Percentiles rank a stretch among this genome's conserved stretches.
Evolutionary conservation across 37 sponge, comb jelly and placozoan species (phyloP).

Genomic region (Cladorhizidae sp.): DNA sequence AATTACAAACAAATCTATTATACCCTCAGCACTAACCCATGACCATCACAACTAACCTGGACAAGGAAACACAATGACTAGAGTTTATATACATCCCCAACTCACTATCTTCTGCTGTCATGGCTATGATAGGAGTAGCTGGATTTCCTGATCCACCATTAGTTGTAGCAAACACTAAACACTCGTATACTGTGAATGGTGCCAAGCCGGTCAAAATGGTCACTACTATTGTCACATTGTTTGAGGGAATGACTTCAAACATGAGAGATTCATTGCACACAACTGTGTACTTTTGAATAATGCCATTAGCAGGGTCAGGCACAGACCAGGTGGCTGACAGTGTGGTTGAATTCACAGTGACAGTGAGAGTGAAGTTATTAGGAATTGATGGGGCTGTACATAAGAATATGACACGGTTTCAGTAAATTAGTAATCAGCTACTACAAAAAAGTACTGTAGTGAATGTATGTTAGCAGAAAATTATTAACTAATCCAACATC

Average conservation of each 20-base stretch:
- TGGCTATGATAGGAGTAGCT: neutral
- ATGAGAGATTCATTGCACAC: slow-evolving; percentile 1
- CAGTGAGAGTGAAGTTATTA: neutral
- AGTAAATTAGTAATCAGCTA: too few relatives aligned
- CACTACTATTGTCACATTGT: neutral
- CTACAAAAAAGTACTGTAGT: too few relatives aligned
- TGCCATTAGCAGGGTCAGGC: slow-evolving; percentile 40
- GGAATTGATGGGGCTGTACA: slow-evolving; percentile 6
- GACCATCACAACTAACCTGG: too few relatives aligned
- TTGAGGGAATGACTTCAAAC: neutral
- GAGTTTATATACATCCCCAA: too few relatives aligned
- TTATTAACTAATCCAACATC: too few relatives aligned
- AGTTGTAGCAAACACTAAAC: slow-evolving; percentile 54
- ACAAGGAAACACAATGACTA: too few relatives aligned
- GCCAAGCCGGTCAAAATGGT: slow-evolving; percentile 23
- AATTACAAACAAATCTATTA: too few relatives aligned
- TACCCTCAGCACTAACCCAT: too few relatives aligned
- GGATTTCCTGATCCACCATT: slow-evolving; percentile 39
- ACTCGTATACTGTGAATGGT: slow-evolving; percentile 56
- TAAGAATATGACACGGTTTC: too few relatives aligned
- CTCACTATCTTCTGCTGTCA: slow-evolving; percentile 43
- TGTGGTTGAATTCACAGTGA: neutral
- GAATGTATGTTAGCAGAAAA: too few relatives aligned
- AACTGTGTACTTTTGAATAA: slow-evolving; percentile 31
- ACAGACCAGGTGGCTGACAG: slow-evolving; percentile 18